Conservation (phyloP, 2,797 vertebrate genomes). For the Kryptopterus vitreolus region DNA sequence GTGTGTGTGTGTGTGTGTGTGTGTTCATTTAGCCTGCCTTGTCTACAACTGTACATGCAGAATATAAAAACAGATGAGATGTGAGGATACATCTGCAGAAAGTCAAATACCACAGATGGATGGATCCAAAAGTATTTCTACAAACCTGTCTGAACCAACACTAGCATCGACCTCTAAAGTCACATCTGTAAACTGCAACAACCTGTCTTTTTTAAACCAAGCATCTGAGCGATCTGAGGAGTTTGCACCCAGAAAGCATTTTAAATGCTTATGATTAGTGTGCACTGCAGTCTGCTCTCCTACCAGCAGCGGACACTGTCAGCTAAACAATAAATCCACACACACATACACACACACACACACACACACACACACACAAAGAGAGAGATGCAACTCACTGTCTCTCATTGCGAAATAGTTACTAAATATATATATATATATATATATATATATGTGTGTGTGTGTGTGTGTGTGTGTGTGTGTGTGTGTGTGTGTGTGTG, state of each 20-base stretch:
- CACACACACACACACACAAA: slow-evolving; percentile 1
- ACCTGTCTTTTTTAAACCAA: not conserved
- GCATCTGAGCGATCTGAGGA: not conserved
- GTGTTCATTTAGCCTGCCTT: not conserved
- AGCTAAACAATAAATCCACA: slow-evolving; percentile 70
- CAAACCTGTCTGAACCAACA: not conserved
- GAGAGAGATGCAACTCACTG: not conserved
- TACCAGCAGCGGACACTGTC: slow-evolving; percentile 81
- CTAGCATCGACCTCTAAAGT: not conserved
- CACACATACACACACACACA: slow-evolving; percentile 21
- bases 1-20: not conserved
- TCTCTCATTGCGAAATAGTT: too few relatives aligned
- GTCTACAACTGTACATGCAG: too few relatives aligned
- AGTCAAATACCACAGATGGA: not conserved
- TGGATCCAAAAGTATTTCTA: not conserved
- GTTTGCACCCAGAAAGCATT: too few relatives aligned
- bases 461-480: too few relatives aligned
- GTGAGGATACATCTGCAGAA: not conserved
- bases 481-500: too few relatives aligned
- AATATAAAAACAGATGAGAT: not conserved
- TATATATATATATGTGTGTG: too few relatives aligned
- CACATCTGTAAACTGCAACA: not conserved
- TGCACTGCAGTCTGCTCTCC: slow-evolving; percentile 71
- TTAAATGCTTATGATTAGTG: not conserved
- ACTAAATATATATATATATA: too few relatives aligned